Conservation (phyloP, 2,888 invertebrate genomes). For the Calameuta filiformis region DNA sequence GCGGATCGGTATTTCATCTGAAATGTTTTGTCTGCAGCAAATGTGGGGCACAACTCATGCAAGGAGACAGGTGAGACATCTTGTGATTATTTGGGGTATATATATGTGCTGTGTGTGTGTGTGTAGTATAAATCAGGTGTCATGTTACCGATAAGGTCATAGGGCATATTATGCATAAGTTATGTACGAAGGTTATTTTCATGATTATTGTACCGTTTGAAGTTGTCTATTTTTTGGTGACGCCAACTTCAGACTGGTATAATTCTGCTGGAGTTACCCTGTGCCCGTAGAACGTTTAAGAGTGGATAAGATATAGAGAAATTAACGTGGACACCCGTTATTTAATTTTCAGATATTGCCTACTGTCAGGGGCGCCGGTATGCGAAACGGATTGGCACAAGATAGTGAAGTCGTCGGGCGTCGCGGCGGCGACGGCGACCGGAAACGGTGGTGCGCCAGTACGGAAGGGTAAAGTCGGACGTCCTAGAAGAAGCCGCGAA, state of each 20-base stretch:
- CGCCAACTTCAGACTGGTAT: background rate
- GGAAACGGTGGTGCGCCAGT: conserved; percentile 73
- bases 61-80: conserved; percentile 83
- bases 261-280: background rate
- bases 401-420: conserved; percentile 75
- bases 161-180: background rate
- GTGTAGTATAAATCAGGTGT: conserved; percentile 20
- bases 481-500: conserved; percentile 90
- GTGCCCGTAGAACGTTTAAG: background rate
- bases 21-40: conserved; percentile 97
- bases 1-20: conserved; percentile 87
- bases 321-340: background rate
- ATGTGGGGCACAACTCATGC: conserved; percentile 87
- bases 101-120: conserved; percentile 13
- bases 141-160: background rate
- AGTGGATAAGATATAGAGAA: background rate
- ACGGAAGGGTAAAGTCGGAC: conserved; percentile 89
- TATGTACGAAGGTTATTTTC: background rate
- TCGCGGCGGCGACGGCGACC: conserved; percentile 74
- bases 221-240: background rate
- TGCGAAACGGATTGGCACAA: conserved; percentile 98
- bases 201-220: background rate
- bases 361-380: conserved; percentile 89
- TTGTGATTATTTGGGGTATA: background rate
- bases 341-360: conserved; percentile 76